phyloP scores from a whole-genome alignment of 2,797 vertebrate genomes.

The Neosilurus mollespiculum region DNA sequence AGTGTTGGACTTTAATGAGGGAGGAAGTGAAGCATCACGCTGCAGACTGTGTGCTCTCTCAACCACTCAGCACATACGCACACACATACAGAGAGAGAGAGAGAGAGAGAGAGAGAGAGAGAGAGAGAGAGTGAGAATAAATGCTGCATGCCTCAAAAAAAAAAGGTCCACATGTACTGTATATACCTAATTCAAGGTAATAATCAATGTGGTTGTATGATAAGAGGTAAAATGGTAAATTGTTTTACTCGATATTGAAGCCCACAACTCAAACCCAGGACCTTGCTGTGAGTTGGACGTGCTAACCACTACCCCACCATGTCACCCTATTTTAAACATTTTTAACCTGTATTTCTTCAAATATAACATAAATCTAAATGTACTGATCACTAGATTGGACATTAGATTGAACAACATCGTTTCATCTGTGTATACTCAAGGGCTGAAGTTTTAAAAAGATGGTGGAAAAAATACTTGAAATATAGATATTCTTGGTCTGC shows the following conservation, averaged over 20 bases:
- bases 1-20: constrained; percentile 47
- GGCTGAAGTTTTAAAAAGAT: neutral
- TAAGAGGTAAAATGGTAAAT: neutral
- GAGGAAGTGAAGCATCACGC: constrained; percentile 50
- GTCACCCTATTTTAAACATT: neutral
- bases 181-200: neutral
- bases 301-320: too few relatives aligned
- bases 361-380: neutral
- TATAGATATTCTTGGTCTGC: neutral
- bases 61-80: neutral
- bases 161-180: neutral
- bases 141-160: neutral
- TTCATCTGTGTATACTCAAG: neutral
- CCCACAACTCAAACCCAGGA: too few relatives aligned
- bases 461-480: neutral
- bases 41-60: constrained; percentile 35
- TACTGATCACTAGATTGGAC: neutral
- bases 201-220: neutral
- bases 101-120: constrained; percentile 2
- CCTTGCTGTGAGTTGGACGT: too few relatives aligned
- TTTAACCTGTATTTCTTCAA: neutral
- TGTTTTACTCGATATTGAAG: neutral
- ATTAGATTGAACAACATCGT: too few relatives aligned
- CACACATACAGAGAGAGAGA: neutral
- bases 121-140: neutral